phyloP scores from a whole-genome alignment of 2,113 vertebrate species.

The Caranx melampygus region DNA sequence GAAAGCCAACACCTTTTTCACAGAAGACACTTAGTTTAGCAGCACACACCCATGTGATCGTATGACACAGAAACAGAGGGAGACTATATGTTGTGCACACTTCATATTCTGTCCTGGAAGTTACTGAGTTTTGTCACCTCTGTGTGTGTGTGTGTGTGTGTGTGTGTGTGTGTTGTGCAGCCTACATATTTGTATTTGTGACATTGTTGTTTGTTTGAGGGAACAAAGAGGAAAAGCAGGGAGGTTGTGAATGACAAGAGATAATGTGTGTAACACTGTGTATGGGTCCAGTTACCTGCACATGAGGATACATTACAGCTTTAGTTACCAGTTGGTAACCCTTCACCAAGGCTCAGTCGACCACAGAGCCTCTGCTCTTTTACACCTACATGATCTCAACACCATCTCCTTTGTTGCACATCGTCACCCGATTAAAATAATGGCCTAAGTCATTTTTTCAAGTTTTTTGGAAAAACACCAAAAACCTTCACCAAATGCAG shows the following conservation, averaged over 20 bases:
- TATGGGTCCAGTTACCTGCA: slow-evolving; percentile 27
- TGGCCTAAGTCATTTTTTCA: no score
- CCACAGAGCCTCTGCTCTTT: slow-evolving; percentile 16
- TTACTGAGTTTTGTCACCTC: slow-evolving; percentile 27
- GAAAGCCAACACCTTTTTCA: slow-evolving; percentile 77
- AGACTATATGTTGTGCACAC: slow-evolving; percentile 15
- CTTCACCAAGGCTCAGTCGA: slow-evolving; percentile 7
- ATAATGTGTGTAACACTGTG: slow-evolving; percentile 4
- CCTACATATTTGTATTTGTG: slow-evolving; percentile 23
- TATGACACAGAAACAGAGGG: slow-evolving; percentile 63
- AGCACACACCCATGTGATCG: slow-evolving; percentile 80
- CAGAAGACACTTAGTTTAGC: slow-evolving; percentile 65
- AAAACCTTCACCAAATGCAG: no score
- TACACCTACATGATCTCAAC: slow-evolving; percentile 2
- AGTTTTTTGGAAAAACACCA: no score
- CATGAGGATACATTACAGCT: slow-evolving; percentile 29
- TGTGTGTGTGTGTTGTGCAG: slow-evolving; percentile 22
- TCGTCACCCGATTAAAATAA: no score
- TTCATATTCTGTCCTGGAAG: slow-evolving; percentile 26
- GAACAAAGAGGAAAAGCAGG: not conserved
- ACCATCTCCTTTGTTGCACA: not conserved
- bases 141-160: slow-evolving; percentile 26
- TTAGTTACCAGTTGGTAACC: slow-evolving; percentile 27
- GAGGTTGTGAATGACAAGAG: slow-evolving; percentile 4
- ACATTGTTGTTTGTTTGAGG: slow-evolving; percentile 18